These are phyloP conservation scores for Alcis repandata DNA, from an alignment of 2,888 invertebrate species.

Conservation along the genomic window DNA sequence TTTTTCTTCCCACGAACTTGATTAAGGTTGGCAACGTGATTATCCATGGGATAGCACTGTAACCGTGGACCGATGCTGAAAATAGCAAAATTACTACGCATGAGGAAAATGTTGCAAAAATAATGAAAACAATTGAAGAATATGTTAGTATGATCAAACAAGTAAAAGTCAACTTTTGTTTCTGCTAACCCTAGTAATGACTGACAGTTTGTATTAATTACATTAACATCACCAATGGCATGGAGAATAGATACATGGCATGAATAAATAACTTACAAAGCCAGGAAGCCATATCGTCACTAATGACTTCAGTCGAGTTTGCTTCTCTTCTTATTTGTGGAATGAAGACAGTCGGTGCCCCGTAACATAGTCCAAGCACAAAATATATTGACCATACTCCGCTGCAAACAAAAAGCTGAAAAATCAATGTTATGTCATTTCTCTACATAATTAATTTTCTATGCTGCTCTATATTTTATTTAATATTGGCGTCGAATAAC, in stretches of 20 bases:
- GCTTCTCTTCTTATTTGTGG: slow-evolving; percentile 51
- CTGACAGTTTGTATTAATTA: not conserved
- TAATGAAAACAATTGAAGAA: too few relatives aligned
- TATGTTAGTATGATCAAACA: not conserved
- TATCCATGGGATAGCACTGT: slow-evolving; percentile 46
- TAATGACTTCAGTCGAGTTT: slow-evolving; percentile 45
- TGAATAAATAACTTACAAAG: slow-evolving; percentile 42
- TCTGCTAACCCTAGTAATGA: not conserved
- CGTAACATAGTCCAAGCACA: slow-evolving; percentile 47
- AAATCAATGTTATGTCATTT: slow-evolving; percentile 20
- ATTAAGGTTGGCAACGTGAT: slow-evolving; percentile 43
- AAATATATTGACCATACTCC: slow-evolving; percentile 49
- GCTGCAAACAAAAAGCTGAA: slow-evolving; percentile 49
- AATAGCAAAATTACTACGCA: slow-evolving; percentile 2
- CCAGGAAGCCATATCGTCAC: slow-evolving; percentile 50
- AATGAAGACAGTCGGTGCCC: slow-evolving; percentile 51
- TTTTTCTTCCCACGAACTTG: slow-evolving; percentile 44
- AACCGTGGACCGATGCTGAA: slow-evolving; percentile 43
- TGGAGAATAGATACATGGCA: not conserved
- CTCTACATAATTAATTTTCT: too few relatives aligned
- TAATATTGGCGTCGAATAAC: too few relatives aligned
- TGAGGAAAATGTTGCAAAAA: not conserved
- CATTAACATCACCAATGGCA: not conserved
- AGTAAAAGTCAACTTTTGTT: not conserved
- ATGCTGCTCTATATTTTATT: too few relatives aligned